Percentiles rank a stretch among this genome's conserved stretches.
Conservation (phyloP, 2,888 invertebrate species). For the Drosophila macrothrix region DNA sequence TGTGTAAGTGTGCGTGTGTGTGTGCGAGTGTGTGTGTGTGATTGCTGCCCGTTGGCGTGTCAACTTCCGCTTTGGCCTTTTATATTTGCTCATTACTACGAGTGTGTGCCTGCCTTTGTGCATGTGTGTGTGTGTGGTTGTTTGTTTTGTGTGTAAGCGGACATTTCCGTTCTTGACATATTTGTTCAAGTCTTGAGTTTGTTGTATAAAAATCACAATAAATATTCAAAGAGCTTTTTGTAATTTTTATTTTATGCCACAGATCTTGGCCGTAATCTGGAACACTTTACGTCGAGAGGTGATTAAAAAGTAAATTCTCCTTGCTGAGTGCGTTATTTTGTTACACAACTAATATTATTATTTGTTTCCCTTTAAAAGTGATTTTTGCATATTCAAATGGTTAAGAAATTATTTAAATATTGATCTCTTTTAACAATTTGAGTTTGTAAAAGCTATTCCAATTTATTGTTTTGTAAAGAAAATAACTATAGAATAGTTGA, state of each 20-base stretch:
- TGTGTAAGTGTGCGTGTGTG: background rate
- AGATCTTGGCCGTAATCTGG: background rate
- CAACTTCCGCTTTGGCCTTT: slow-evolving; percentile 47
- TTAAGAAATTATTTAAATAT: background rate
- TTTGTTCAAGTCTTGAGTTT: slow-evolving; percentile 56
- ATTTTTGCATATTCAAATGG: background rate
- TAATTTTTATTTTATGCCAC: background rate
- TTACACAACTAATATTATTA: background rate
- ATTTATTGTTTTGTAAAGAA: background rate
- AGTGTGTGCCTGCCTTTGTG: slow-evolving; percentile 11
- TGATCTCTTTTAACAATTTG: background rate
- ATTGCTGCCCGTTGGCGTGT: slow-evolving; percentile 29
- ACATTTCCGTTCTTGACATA: slow-evolving; percentile 50
- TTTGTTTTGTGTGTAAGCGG: slow-evolving; percentile 23
- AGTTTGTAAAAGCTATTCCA: background rate
- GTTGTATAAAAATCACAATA: slow-evolving; percentile 9
- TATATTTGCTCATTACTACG: slow-evolving; percentile 67
- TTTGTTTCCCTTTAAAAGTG: background rate
- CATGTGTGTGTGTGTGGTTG: slow-evolving; percentile 6
- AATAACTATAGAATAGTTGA: background rate
- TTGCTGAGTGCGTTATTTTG: background rate
- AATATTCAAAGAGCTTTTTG: slow-evolving; percentile 7
- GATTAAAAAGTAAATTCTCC: background rate
- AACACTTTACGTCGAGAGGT: background rate
- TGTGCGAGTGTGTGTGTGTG: slow-evolving; percentile 4